Evolutionary conservation across 2,113 vertebrate genomes (phyloP).

Genomic region (Protobothrops mucrosquamatus): DNA sequence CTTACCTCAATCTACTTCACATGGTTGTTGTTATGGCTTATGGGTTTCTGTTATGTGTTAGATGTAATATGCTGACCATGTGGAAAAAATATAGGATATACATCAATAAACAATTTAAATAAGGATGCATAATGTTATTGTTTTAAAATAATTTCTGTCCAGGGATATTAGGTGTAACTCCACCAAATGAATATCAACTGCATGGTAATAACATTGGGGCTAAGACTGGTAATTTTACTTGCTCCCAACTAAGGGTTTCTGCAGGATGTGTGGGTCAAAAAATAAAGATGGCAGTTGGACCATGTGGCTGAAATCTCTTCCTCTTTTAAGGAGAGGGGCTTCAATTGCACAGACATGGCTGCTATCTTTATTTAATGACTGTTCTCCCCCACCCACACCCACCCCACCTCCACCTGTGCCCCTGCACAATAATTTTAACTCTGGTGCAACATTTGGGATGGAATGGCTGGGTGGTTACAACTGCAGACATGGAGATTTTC

Average conservation of each 20-base stretch:
- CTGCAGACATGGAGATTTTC: background rate
- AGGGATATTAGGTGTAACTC: background rate
- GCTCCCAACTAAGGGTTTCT: background rate
- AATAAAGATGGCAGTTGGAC: background rate
- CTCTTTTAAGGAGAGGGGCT: background rate
- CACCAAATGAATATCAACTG: background rate
- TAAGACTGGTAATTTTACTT: background rate
- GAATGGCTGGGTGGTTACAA: background rate
- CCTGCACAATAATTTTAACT: background rate
- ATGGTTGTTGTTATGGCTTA: background rate
- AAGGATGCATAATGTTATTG: background rate
- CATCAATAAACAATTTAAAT: background rate
- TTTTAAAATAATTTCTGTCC: background rate
- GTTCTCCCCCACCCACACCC: background rate
- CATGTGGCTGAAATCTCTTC: background rate
- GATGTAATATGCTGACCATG: background rate
- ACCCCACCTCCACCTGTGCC: too few relatives aligned
- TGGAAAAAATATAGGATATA: background rate
- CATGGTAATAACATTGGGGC: background rate
- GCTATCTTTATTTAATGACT: background rate
- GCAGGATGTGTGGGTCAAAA: background rate
- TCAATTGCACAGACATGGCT: background rate
- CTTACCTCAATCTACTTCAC: background rate
- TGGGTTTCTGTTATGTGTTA: background rate
- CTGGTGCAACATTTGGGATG: background rate